Percentiles rank a stretch among this genome's conserved stretches.
Conservation (phyloP, 2,113 vertebrate genomes). For the Pelecanus crispus region DNA sequence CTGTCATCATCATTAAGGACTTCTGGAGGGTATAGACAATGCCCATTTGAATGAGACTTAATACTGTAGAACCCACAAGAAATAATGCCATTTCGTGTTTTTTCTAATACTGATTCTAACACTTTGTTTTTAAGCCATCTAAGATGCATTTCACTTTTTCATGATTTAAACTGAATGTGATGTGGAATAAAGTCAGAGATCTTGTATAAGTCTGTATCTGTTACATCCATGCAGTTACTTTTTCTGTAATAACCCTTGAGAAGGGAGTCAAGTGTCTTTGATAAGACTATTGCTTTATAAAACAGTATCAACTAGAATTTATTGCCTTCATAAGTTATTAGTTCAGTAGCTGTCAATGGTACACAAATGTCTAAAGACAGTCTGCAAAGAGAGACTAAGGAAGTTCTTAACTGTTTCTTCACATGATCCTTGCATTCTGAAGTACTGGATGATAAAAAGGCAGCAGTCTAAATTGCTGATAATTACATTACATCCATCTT, state of each 20-base stretch:
- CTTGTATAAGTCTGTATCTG: not conserved
- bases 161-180: not conserved
- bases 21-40: not conserved
- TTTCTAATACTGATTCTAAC: not conserved
- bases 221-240: not conserved
- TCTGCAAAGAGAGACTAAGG: not conserved
- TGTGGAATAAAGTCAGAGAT: not conserved
- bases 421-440: not conserved
- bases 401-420: not conserved
- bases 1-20: not conserved
- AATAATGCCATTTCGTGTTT: not conserved
- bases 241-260: not conserved
- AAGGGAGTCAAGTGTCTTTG: not conserved
- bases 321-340: not conserved
- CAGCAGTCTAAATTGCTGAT: not conserved
- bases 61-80: not conserved
- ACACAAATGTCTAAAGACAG: not conserved
- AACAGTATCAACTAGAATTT: not conserved
- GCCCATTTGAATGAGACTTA: not conserved
- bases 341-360: not conserved
- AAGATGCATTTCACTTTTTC: not conserved
- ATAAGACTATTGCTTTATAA: not conserved
- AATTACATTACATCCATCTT: not conserved
- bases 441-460: not conserved
- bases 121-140: not conserved